A percentile compares a stretch with the other conserved stretches of the same genome.
Evolutionary conservation across 2,888 invertebrate species (phyloP).

Genomic region (Dendrolimus houi): DNA sequence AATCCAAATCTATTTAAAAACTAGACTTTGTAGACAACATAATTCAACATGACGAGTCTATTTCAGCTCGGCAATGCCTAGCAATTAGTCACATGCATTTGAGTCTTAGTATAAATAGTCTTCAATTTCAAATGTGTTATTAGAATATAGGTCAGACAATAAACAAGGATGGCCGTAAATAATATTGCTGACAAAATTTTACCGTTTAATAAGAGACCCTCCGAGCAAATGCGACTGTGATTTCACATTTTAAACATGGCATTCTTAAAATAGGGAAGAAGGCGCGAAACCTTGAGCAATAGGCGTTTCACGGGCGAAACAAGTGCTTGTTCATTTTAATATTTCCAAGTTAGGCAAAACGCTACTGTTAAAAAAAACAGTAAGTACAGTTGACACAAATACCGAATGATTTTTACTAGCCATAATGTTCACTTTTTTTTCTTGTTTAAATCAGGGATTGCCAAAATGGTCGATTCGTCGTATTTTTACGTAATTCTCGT

Average conservation of each 20-base stretch:
- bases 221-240: too few relatives aligned
- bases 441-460: too few relatives aligned
- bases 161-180: background rate
- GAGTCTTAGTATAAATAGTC: background rate
- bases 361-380: constrained; percentile 6
- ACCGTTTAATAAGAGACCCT: too few relatives aligned
- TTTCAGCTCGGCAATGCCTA: background rate
- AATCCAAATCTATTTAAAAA: background rate
- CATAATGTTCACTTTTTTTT: too few relatives aligned
- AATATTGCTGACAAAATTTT: background rate
- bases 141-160: background rate
- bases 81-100: background rate
- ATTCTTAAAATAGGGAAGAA: constrained; percentile 24
- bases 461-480: too few relatives aligned
- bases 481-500: too few relatives aligned
- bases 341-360: constrained; percentile 60
- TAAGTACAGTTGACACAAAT: background rate
- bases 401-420: too few relatives aligned
- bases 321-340: constrained; percentile 75
- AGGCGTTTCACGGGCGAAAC: constrained; percentile 61
- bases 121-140: background rate
- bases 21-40: background rate
- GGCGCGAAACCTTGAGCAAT: constrained; percentile 58
- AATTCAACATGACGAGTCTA: background rate
- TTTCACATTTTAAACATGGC: background rate